Conservation (phyloP, 2,888 invertebrate genomes). For the Spodoptera exigua region DNA sequence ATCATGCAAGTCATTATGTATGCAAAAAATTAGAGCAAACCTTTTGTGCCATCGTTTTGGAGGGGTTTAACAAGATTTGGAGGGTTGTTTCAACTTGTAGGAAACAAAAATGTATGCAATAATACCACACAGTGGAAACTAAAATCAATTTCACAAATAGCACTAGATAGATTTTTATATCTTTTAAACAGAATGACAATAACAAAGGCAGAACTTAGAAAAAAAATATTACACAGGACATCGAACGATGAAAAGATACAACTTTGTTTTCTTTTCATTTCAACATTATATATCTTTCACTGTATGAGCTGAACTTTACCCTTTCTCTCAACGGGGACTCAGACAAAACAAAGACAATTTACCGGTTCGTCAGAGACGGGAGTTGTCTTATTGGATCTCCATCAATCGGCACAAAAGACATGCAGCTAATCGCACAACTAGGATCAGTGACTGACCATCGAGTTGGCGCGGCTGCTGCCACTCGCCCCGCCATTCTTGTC, state of each 20-base stretch:
- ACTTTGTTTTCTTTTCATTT: slow-evolving; percentile 2
- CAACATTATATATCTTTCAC: slow-evolving; percentile 33
- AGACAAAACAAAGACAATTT: slow-evolving; percentile 42
- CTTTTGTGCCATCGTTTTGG: slow-evolving; percentile 54
- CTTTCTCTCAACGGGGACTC: slow-evolving; percentile 33
- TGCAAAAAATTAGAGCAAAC: slow-evolving; percentile 47
- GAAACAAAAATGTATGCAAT: slow-evolving; percentile 10
- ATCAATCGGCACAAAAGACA: slow-evolving; percentile 53
- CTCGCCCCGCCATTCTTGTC: slow-evolving; percentile 86
- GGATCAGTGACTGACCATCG: slow-evolving; percentile 82
- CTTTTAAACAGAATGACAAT: background rate
- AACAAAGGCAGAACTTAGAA: background rate
- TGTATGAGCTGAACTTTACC: slow-evolving; percentile 32
- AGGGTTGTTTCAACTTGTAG: slow-evolving; percentile 3
- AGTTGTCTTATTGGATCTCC: slow-evolving; percentile 42
- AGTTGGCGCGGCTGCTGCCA: slow-evolving; percentile 84
- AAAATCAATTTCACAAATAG: slow-evolving; percentile 10
- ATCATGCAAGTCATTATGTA: slow-evolving; percentile 54
- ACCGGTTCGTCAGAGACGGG: slow-evolving; percentile 31
- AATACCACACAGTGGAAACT: background rate
- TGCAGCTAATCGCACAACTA: slow-evolving; percentile 55
- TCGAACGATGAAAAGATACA: background rate
- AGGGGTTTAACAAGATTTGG: slow-evolving; percentile 46
- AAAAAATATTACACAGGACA: background rate
- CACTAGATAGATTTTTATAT: slow-evolving; percentile 13